Evolutionary conservation across 2,113 vertebrate species (phyloP).

Genomic region (Mesitornis unicolor): DNA sequence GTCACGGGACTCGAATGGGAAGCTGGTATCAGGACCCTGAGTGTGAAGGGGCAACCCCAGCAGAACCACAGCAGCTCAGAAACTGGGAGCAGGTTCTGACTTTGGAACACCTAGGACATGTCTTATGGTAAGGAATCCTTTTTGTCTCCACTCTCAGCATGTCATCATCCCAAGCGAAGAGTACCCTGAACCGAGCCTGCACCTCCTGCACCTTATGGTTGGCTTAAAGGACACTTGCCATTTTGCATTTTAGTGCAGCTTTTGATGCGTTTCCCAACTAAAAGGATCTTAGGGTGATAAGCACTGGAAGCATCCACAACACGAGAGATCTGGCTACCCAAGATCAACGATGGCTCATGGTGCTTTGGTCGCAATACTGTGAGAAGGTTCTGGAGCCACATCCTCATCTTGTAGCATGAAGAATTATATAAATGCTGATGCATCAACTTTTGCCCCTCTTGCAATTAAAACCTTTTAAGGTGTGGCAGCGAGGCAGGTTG

Average conservation of each 20-base stretch:
- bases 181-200: slow-evolving; percentile 21
- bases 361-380: background rate
- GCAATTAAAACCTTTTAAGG: background rate
- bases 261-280: background rate
- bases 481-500: background rate
- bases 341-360: background rate
- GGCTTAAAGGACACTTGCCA: background rate
- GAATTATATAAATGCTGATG: background rate
- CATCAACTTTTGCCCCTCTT: background rate
- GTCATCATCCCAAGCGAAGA: background rate
- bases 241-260: background rate
- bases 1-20: background rate
- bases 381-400: background rate
- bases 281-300: background rate
- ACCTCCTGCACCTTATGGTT: rapidly evolving
- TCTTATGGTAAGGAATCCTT: background rate
- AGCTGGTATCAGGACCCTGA: background rate
- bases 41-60: background rate
- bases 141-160: background rate
- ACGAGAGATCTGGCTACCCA: background rate
- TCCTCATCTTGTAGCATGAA: background rate
- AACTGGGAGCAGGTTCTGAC: background rate
- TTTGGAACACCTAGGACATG: background rate
- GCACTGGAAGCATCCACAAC: background rate
- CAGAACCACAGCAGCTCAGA: slow-evolving; percentile 10